Conservation (phyloP, 2,113 vertebrate genomes). For the Nycticorax nycticorax region DNA sequence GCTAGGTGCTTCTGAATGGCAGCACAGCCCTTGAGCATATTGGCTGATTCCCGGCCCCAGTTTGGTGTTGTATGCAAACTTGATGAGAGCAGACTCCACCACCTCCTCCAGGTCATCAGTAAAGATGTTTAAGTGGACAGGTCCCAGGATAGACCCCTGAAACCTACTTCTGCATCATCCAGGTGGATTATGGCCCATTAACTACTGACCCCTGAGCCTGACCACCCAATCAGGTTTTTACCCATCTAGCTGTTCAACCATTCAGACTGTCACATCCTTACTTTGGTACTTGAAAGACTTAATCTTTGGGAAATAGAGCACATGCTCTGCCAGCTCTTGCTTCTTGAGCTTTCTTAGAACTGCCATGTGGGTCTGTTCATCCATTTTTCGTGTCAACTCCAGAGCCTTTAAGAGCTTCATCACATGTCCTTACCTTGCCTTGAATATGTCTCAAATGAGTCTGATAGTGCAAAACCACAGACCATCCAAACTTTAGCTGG, state of each 20-base stretch:
- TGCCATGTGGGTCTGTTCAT: background rate
- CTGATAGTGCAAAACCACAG: background rate
- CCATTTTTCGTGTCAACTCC: background rate
- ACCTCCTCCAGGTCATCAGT: background rate
- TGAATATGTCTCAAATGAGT: background rate
- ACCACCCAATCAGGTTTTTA: background rate
- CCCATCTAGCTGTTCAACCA: background rate
- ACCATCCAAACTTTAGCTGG: background rate
- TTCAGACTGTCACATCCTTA: background rate
- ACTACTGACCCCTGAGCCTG: background rate
- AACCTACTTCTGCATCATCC: background rate
- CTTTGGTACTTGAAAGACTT: background rate
- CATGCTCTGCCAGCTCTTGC: background rate
- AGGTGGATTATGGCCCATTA: background rate
- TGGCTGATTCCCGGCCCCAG: background rate
- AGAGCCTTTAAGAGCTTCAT: background rate
- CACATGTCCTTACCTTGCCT: background rate
- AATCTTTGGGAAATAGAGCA: background rate
- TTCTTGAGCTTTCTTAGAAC: background rate
- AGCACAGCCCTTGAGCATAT: rapidly evolving
- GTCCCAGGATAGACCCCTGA: background rate
- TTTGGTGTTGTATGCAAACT: background rate
- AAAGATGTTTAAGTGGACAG: background rate
- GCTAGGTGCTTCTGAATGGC: background rate
- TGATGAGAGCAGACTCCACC: background rate